Evolutionary conservation across 2,797 vertebrate genomes (phyloP).

Genomic region (Petrocephalus schoutedeni): DNA sequence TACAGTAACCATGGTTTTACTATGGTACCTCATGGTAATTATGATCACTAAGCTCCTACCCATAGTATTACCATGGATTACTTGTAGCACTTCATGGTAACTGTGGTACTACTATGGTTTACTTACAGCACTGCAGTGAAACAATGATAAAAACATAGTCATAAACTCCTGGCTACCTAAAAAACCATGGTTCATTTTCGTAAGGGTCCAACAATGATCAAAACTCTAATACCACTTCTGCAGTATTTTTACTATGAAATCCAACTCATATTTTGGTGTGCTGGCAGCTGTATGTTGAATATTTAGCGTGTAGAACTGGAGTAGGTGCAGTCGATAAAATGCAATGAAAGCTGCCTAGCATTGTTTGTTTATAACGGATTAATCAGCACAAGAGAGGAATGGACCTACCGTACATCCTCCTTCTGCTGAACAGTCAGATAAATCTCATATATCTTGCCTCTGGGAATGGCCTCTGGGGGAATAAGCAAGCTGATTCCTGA

Average conservation of each 20-base stretch:
- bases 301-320: background rate
- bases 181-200: too few relatives aligned
- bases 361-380: conserved; percentile 29
- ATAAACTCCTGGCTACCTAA: too few relatives aligned
- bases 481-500: conserved; percentile 96
- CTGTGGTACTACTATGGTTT: too few relatives aligned
- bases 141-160: too few relatives aligned
- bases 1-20: too few relatives aligned
- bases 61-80: too few relatives aligned
- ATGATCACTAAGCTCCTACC: too few relatives aligned
- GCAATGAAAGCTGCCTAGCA: background rate
- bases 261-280: background rate
- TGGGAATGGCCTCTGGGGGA: conserved; percentile 93
- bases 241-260: background rate
- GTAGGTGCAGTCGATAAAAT: background rate
- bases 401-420: conserved; percentile 92
- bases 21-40: too few relatives aligned
- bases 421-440: conserved; percentile 95
- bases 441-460: conserved; percentile 98
- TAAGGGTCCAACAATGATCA: too few relatives aligned
- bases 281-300: background rate
- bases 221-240: background rate
- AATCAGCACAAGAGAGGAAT: conserved; percentile 48
- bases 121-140: too few relatives aligned
- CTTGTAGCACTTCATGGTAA: too few relatives aligned